These are phyloP conservation scores for Thamnophis elegans DNA, from an alignment of 2,797 vertebrate species.

Conservation along the genomic window DNA sequence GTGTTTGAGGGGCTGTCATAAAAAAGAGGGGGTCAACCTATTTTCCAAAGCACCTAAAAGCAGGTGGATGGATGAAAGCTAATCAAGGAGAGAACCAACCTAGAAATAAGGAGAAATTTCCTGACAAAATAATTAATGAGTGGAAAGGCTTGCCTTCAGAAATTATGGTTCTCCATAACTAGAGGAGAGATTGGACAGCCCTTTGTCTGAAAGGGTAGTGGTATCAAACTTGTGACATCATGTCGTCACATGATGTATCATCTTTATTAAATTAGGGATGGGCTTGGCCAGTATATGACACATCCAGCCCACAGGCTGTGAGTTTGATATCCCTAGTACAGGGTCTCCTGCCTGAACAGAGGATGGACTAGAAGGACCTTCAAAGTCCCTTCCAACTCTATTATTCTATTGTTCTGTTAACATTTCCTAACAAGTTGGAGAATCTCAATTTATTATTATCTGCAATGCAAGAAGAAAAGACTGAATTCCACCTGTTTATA, in stretches of 20 bases:
- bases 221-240: no score
- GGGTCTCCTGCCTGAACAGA: not conserved
- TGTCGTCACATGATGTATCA: no score
- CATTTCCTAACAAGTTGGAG: not conserved
- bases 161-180: no score
- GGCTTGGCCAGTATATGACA: no score
- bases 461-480: not conserved
- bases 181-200: not conserved
- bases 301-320: no score
- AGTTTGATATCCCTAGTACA: not conserved
- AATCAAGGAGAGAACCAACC: not conserved
- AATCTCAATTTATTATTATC: not conserved
- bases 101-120: not conserved
- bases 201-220: not conserved
- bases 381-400: not conserved
- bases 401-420: not conserved
- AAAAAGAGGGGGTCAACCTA: not conserved
- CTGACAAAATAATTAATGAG: not conserved
- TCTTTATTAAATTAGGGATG: no score
- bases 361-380: not conserved
- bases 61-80: not conserved
- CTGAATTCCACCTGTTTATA: not conserved
- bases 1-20: not conserved
- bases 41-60: not conserved
- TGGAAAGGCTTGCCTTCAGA: not conserved